phyloP scores from a whole-genome alignment of 2,113 vertebrate genomes.

The Tichodroma muraria region DNA sequence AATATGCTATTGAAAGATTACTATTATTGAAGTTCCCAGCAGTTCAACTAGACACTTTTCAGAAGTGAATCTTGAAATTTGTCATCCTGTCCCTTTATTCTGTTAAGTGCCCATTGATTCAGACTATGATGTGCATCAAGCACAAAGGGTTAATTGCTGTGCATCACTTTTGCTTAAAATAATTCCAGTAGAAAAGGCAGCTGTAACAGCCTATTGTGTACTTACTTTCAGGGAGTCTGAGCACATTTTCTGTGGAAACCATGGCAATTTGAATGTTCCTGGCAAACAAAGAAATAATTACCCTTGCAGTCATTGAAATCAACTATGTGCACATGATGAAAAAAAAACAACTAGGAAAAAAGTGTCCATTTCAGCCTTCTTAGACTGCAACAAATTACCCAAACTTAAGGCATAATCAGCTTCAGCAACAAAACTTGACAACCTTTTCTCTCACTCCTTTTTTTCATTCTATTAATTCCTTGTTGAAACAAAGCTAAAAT shows the following conservation, averaged over 20 bases:
- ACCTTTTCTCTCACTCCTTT: not conserved
- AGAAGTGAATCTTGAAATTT: not conserved
- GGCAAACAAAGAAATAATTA: slow-evolving; percentile 57
- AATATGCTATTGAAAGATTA: not conserved
- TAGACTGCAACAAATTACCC: not conserved
- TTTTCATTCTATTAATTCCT: not conserved
- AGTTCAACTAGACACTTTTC: not conserved
- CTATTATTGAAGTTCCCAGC: not conserved
- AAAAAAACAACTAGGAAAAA: not conserved
- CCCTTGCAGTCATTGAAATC: not conserved
- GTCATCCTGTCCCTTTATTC: not conserved
- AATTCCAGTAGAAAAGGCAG: not conserved
- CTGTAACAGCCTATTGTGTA: not conserved
- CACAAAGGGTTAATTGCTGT: slow-evolving; percentile 42
- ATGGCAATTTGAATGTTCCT: slow-evolving; percentile 36
- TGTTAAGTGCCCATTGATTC: not conserved
- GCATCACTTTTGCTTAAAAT: not conserved
- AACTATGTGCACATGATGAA: not conserved
- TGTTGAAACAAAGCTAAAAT: not conserved
- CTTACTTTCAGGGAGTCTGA: not conserved
- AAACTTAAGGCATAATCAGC: not conserved
- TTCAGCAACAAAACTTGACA: not conserved
- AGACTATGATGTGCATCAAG: not conserved
- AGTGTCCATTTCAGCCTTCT: not conserved
- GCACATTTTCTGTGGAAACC: slow-evolving; percentile 31